A percentile compares a stretch with the other conserved stretches of the same genome.
These are phyloP conservation scores for Tribolium castaneum DNA, from an alignment of 1,140 invertebrate species.

Conservation along the genomic window DNA sequence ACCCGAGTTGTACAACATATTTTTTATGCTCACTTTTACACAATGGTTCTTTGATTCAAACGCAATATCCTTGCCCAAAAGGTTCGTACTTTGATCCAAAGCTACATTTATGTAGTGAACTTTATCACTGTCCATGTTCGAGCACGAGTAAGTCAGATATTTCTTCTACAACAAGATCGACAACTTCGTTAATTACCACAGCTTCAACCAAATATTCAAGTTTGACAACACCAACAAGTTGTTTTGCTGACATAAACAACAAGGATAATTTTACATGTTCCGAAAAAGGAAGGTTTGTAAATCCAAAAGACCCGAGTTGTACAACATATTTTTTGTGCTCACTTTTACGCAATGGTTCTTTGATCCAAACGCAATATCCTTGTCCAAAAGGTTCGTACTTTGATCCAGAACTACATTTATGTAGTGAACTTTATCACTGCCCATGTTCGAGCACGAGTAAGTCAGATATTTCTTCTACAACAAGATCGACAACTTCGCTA, in stretches of 20 bases:
- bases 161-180: background rate
- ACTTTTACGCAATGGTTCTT: background rate
- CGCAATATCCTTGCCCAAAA: background rate
- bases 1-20: slow-evolving; percentile 29
- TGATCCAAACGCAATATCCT: background rate
- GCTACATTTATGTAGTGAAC: background rate
- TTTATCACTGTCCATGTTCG: slow-evolving; percentile 28
- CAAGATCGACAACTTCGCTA: background rate
- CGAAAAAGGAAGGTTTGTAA: slow-evolving; percentile 21
- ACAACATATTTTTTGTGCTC: slow-evolving; percentile 24
- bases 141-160: background rate
- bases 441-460: background rate
- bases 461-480: background rate
- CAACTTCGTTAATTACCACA: too few species aligned
- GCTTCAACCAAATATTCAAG: background rate
- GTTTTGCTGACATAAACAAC: background rate
- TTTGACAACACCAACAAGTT: background rate
- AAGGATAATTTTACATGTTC: background rate
- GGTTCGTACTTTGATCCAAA: slow-evolving; percentile 32
- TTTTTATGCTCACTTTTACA: slow-evolving; percentile 31
- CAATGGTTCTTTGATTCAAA: slow-evolving; percentile 26
- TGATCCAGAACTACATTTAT: background rate
- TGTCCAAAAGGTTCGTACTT: slow-evolving; percentile 18
- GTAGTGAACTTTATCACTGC: background rate
- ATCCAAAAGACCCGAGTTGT: slow-evolving; percentile 3